phyloP scores from a whole-genome alignment of 2,797 vertebrate species.

The Philypnodon macrostomus region DNA sequence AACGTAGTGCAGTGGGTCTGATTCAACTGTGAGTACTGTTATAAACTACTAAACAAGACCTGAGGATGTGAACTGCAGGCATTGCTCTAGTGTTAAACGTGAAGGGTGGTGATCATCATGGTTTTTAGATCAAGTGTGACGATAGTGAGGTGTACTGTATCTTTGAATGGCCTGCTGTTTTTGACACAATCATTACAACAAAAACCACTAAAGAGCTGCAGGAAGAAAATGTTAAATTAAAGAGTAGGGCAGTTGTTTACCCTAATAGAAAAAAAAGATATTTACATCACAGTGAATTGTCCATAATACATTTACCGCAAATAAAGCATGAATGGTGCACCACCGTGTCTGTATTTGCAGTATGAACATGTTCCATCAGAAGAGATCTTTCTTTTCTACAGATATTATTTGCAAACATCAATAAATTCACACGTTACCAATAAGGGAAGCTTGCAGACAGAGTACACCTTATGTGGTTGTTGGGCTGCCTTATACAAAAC shows the following conservation, averaged over 20 bases:
- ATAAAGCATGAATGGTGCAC: neutral
- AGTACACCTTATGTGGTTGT: no score
- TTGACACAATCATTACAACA: constrained; percentile 49
- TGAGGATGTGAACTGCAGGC: constrained; percentile 19
- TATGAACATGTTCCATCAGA: constrained; percentile 67
- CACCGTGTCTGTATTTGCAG: constrained; percentile 16
- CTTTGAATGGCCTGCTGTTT: constrained; percentile 25
- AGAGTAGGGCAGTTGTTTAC: constrained; percentile 16
- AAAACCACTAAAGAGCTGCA: constrained; percentile 44
- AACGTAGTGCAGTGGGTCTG: constrained; percentile 7
- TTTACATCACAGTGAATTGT: constrained; percentile 14
- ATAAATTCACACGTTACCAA: constrained; percentile 12
- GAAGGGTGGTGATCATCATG: constrained; percentile 22
- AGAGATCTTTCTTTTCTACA: constrained; percentile 29
- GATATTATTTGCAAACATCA: constrained; percentile 10
- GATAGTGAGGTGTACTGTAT: constrained; percentile 26
- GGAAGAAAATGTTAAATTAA: constrained; percentile 37
- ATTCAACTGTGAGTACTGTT: constrained; percentile 7
- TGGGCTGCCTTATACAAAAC: no score
- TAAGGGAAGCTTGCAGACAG: neutral
- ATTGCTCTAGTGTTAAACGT: constrained; percentile 16
- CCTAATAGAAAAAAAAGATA: constrained; percentile 11
- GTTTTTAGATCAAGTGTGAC: constrained; percentile 34
- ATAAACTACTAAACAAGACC: constrained; percentile 17
- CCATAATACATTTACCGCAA: neutral